Evolutionary conservation across 2,113 vertebrate species (phyloP), one percentile per base, ranked within the genome.

Genomic region (Dissostichus mawsoni): DNA sequence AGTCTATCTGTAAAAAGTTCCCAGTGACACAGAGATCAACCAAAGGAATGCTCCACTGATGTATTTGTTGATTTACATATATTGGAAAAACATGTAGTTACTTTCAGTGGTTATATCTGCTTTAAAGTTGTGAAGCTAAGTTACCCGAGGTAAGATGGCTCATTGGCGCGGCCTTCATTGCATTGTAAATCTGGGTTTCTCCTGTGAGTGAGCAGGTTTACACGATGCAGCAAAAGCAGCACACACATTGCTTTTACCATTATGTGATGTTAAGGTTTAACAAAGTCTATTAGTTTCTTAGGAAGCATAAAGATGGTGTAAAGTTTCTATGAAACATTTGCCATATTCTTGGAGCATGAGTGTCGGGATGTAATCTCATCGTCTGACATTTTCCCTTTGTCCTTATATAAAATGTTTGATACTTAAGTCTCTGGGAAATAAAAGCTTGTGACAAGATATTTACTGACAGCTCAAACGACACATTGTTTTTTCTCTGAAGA

Each of bases 401-500:
- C 16, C 79, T 11, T 74, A 65, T 77, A 79, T 74, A 68, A 65
- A 88, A 76, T 41, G 58, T 52, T 61, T 80, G 92, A 88, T 11
- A 44, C 17, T 51, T 65, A 33, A 50, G 74, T 74, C 81, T 67
- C 8, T 82, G 36, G 74, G 62, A 89, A 79, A 83, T 87, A 50
- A 78, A 80, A 67, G 41, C 14, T 73, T 29, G 62, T 76, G 50
- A 61, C 68, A 45, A 56, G 57, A 86, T 69, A 79, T 72, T 59
- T 85, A 88, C 2, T 86, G 87, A 85, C 71, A 41, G 63, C 78
- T 69, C 58, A 86, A 93, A 93, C 81, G 57, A 79, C 67, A 89
- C 59, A 90, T 76, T 88, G 78, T 90, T 93, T 92, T 86, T 41
- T 80, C 81, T 91, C 80, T 81, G 87, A 92, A 84, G 69, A 93